These are phyloP conservation scores for Synanthedon tipuliformis DNA, from an alignment of 2,888 invertebrate species.

Conservation along the genomic window DNA sequence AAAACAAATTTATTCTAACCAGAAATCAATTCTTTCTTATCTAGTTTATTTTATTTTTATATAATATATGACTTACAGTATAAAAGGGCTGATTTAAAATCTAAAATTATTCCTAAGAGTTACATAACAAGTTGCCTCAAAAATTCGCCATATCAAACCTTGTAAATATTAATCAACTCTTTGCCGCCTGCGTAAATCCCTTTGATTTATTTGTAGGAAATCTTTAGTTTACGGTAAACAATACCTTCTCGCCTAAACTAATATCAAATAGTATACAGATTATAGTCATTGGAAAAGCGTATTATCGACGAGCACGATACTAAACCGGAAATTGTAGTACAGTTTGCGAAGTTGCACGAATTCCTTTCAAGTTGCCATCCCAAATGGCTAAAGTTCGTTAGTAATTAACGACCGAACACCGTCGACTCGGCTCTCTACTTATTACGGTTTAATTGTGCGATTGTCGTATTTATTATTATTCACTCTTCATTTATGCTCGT, in stretches of 20 bases:
- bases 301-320: slow-evolving; percentile 1
- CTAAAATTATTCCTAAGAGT: too few species aligned
- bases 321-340: slow-evolving; percentile 8
- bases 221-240: too few species aligned
- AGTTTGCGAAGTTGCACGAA: slow-evolving; percentile 18
- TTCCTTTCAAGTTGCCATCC: slow-evolving; percentile 22
- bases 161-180: too few species aligned
- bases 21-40: too few species aligned
- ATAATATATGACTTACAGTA: too few species aligned
- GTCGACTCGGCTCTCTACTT: slow-evolving; percentile 11
- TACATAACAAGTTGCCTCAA: too few species aligned
- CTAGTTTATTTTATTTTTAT: too few species aligned
- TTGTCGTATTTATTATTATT: slow-evolving; percentile 7
- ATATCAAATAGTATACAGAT: neutral
- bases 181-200: too few species aligned
- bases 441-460: slow-evolving; percentile 19
- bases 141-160: too few species aligned
- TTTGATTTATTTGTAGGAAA: too few species aligned
- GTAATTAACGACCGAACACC: slow-evolving; percentile 29
- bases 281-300: neutral
- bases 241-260: neutral
- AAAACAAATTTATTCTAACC: too few species aligned
- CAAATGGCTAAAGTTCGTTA: slow-evolving; percentile 28
- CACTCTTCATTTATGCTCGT: neutral
- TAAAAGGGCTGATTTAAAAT: too few species aligned